Conservation (phyloP, 2,797 vertebrate genomes). For the Myotis planiceps region DNA sequence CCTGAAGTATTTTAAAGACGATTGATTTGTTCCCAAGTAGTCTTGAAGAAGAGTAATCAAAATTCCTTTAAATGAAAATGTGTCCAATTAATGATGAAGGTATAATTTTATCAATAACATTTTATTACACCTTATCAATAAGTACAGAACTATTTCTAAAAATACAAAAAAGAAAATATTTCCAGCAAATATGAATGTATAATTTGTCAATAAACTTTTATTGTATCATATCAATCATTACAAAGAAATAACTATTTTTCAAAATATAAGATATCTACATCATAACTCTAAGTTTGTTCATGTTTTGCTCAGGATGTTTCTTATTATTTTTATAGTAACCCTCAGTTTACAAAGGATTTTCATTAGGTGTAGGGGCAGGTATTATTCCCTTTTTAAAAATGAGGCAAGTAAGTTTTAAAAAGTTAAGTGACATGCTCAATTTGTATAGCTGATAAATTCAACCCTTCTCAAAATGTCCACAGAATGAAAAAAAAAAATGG, state of each 20-base stretch:
- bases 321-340: background rate
- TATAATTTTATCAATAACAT: background rate
- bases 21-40: background rate
- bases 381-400: background rate
- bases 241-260: background rate
- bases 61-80: background rate
- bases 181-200: background rate
- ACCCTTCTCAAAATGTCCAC: background rate
- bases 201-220: background rate
- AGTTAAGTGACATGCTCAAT: background rate
- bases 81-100: background rate
- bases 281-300: background rate
- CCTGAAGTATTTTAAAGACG: conserved; percentile 9
- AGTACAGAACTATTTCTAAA: background rate
- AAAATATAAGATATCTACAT: background rate
- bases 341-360: background rate
- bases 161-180: background rate
- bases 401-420: background rate
- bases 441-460: background rate
- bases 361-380: background rate
- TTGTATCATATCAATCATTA: background rate
- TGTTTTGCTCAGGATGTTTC: background rate
- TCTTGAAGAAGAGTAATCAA: background rate
- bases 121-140: background rate
- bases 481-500: background rate